Percentiles rank a stretch among this genome's conserved stretches.
phyloP scores from a whole-genome alignment of 2,888 invertebrate genomes.

The Tryphoninae sp. region DNA sequence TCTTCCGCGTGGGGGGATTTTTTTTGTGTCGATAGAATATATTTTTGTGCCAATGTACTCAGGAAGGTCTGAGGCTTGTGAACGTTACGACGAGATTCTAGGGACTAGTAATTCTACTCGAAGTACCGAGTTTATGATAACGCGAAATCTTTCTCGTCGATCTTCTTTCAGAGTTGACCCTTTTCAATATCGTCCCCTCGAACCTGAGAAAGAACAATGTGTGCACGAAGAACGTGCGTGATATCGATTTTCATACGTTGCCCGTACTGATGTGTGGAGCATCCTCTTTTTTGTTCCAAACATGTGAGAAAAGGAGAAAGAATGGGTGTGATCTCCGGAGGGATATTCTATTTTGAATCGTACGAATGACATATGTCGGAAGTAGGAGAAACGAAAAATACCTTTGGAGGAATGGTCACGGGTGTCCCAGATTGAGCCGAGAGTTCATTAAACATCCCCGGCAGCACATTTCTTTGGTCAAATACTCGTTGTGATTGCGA shows the following conservation, averaged over 20 bases:
- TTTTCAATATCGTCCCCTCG: background rate
- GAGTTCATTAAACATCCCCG: too few species aligned
- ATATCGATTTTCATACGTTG: conserved; percentile 8
- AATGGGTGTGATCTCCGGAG: background rate
- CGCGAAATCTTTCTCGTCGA: background rate
- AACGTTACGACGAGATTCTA: background rate
- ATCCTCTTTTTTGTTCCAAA: conserved; percentile 3
- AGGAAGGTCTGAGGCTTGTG: background rate
- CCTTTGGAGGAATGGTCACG: too few species aligned
- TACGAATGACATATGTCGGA: background rate
- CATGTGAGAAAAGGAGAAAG: background rate
- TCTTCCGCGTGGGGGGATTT: background rate
- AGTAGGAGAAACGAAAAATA: too few species aligned
- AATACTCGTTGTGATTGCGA: too few species aligned
- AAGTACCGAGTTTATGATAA: conserved; percentile 6
- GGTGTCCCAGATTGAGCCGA: too few species aligned
- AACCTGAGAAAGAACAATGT: background rate
- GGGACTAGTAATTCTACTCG: background rate
- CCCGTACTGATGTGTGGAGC: background rate
- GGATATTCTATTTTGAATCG: background rate
- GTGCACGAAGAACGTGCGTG: background rate
- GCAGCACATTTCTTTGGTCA: too few species aligned
- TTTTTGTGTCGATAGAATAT: too few species aligned
- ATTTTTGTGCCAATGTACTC: too few species aligned
- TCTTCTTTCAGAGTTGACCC: conserved; percentile 11